Base-by-base conservation (phyloP, 2,113 vertebrate species). In the Phainopepla nitens region DNA sequence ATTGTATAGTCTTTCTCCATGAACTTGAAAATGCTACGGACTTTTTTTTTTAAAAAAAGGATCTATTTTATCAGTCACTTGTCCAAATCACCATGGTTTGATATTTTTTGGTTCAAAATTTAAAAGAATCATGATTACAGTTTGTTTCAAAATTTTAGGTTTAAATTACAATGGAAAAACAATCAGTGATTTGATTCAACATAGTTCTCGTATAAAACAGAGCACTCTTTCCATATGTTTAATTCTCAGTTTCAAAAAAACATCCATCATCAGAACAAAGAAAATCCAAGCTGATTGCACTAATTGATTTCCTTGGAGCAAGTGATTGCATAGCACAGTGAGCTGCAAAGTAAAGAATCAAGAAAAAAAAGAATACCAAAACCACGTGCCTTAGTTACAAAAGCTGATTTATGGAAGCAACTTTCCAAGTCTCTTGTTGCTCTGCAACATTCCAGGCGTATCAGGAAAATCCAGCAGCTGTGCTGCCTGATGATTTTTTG, bases 261-360 rank as follows among this genome's bases (percentile, higher is more conserved):
- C 1, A 60, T 60, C n/a, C 20, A 31, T 69, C n/a, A 20, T 90
- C 62, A 73, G 45, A 96, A 94, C 70, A 88, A 92, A 92, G 73
- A 72, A 94, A 90, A 65, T 82, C 42, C 35, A 39, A 62, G 39
- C 72, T 91, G 87, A 96, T 94, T 87, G 69, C 72, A 78, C 56
- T 94, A 96, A 96, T 89, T 95, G 89, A 91, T 94, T 96, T 87
- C 69, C 47, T 81, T 75, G 56, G 76, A 94, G 84, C 36, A 73
- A 91, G 56, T 82, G 89, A 87, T 91, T 91, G 64, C 65, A 71
- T 35, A 66, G 53, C 17, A 7, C 69, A 87, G 56, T 7, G 33
- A 82, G 60, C 50, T 96, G 68, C 80, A 94, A 84, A 80, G 66
- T 53, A 86, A 82, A 86, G 76, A 88, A 90, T 68, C 22, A 54